Conservation (phyloP, 1,140 invertebrate genomes). For the Ruditapes philippinarum region DNA sequence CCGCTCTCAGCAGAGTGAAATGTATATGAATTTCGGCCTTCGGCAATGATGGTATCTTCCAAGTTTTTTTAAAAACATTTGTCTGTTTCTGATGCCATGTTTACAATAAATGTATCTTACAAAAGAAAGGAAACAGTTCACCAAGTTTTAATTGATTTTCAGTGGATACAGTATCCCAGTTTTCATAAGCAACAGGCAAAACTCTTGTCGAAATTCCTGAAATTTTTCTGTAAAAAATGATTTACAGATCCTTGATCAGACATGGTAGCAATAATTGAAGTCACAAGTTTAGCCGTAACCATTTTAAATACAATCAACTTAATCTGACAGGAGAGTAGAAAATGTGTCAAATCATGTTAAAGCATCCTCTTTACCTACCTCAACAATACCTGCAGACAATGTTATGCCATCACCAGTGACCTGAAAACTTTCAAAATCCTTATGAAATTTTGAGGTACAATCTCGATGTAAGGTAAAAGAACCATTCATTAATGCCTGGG, state of each 20-base stretch:
- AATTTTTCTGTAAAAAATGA: neutral
- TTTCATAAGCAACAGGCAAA: neutral
- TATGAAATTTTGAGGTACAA: conserved; percentile 24
- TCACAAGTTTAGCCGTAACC: neutral
- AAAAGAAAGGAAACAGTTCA: neutral
- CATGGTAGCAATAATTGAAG: no score
- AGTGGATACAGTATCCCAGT: neutral
- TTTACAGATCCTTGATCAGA: no score
- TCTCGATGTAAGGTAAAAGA: no score
- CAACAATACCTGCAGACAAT: neutral
- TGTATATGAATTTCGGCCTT: conserved; percentile 2
- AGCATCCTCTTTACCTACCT: neutral
- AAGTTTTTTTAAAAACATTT: conserved; percentile 7
- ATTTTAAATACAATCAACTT: neutral
- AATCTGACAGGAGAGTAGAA: neutral
- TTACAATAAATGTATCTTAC: conserved; percentile 28
- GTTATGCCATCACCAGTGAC: neutral
- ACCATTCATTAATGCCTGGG: no score
- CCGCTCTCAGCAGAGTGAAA: no score
- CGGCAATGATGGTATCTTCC: neutral
- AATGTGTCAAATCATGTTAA: neutral
- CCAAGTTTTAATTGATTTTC: neutral
- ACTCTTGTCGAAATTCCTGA: neutral
- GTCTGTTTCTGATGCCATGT: conserved; percentile 4
- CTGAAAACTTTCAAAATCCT: conserved; percentile 1